Percentiles rank a stretch among this genome's conserved stretches.
phyloP scores from a whole-genome alignment of 2,113 vertebrate genomes.

The Bos indicus region DNA sequence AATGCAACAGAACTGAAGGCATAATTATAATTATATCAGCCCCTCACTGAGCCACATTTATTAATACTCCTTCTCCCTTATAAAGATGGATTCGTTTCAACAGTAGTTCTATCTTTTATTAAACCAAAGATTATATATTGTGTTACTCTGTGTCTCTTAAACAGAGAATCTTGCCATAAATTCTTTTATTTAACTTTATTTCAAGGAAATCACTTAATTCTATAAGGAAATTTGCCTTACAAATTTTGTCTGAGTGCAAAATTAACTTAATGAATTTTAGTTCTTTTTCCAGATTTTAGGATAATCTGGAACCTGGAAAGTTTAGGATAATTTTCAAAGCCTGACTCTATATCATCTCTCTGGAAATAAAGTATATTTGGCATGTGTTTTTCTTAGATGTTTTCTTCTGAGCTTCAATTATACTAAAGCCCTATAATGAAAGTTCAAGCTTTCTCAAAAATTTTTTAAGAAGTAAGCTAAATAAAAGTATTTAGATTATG shows the following conservation, averaged over 20 bases:
- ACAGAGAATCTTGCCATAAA: neutral
- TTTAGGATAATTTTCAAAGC: neutral
- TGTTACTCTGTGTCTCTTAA: neutral
- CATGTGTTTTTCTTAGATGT: neutral
- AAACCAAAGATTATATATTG: neutral
- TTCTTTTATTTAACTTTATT: neutral
- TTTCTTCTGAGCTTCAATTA: neutral
- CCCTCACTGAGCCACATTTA: neutral
- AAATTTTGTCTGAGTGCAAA: neutral
- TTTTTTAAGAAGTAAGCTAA: neutral
- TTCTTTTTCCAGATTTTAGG: neutral
- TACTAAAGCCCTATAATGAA: neutral
- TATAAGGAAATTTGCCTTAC: neutral
- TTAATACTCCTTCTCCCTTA: neutral
- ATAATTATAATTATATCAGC: conserved; percentile 3
- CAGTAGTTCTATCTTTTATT: neutral
- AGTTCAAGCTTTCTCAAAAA: neutral
- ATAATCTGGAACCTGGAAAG: neutral
- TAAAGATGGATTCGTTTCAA: neutral
- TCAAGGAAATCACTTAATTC: conserved; percentile 14
- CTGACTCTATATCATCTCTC: neutral
- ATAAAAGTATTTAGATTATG: neutral
- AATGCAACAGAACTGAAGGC: neutral
- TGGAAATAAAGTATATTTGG: neutral
- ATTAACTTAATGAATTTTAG: neutral